phyloP scores from a whole-genome alignment of 1,140 invertebrate species.

The Acromyrmex charruanus region DNA sequence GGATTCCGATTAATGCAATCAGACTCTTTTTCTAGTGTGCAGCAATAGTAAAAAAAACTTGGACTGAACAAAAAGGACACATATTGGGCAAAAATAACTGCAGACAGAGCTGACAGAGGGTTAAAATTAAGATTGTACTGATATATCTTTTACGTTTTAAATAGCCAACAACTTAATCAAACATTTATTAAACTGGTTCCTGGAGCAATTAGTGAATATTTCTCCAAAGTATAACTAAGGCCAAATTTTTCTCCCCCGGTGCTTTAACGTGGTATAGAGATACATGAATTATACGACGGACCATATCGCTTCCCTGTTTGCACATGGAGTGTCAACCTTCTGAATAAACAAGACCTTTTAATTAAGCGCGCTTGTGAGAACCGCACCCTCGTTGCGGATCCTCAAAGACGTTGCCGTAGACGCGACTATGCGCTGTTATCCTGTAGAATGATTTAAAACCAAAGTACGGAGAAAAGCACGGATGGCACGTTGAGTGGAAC shows the following conservation, averaged over 20 bases:
- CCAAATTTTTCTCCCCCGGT: conserved; percentile 11
- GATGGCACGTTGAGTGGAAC: not conserved
- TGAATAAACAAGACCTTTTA: conserved; percentile 71
- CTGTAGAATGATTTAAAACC: conserved; percentile 68
- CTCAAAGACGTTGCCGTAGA: conserved; percentile 43
- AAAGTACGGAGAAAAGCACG: not conserved
- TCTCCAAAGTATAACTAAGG: not conserved
- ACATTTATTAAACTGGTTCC: conserved; percentile 11
- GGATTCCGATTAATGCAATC: no score
- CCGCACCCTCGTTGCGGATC: not conserved
- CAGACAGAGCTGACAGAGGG: no score
- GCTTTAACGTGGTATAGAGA: not conserved
- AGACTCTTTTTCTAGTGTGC: no score
- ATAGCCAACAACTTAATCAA: not conserved
- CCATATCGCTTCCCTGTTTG: conserved; percentile 42
- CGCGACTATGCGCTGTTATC: conserved; percentile 6
- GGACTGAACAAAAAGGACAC: no score
- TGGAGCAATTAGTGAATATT: not conserved
- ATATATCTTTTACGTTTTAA: not conserved
- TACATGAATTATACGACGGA: conserved; percentile 27
- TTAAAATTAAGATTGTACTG: not conserved
- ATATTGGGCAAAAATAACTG: no score
- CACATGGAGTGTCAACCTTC: conserved; percentile 51
- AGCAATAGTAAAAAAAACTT: no score
- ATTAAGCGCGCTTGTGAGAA: conserved; percentile 62